Conservation (phyloP, 2,797 vertebrate species). For the Orestias chungarensis region DNA sequence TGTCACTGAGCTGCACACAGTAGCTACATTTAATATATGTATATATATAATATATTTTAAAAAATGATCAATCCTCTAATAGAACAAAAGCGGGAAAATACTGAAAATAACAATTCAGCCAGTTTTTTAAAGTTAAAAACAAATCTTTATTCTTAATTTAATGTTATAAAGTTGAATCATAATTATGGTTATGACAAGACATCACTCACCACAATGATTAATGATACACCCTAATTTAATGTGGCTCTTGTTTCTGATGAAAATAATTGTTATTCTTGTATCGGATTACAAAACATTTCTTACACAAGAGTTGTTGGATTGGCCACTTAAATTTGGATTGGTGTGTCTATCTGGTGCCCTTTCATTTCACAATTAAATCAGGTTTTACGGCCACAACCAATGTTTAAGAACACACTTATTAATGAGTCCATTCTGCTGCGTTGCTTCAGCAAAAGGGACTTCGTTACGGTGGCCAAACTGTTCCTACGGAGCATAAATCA, state of each 20-base stretch:
- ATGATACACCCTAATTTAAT: not conserved
- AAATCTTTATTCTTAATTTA: no score
- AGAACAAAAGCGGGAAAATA: no score
- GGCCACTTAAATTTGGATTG: constrained; percentile 55
- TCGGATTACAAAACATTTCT: not conserved
- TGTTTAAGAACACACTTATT: constrained; percentile 60
- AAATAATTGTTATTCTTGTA: not conserved
- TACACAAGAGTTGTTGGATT: not conserved
- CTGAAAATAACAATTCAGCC: no score
- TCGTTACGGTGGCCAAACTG: constrained; percentile 67
- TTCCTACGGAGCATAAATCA: constrained; percentile 60
- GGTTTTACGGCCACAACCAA: constrained; percentile 71
- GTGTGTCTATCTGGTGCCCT: constrained; percentile 29
- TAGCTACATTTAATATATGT: no score
- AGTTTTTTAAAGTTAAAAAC: no score
- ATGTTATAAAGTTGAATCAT: no score
- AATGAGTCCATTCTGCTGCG: constrained; percentile 42
- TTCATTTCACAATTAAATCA: constrained; percentile 73
- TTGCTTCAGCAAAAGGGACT: constrained; percentile 63
- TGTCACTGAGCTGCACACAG: no score
- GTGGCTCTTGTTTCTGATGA: not conserved
- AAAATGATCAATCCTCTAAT: no score
- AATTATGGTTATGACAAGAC: no score
- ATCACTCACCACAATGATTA: no score
- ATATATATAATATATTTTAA: no score